These are phyloP conservation scores for Xiphorhynchus erythropygius DNA, from an alignment of 2,797 vertebrate genomes.

Conservation along the genomic window DNA sequence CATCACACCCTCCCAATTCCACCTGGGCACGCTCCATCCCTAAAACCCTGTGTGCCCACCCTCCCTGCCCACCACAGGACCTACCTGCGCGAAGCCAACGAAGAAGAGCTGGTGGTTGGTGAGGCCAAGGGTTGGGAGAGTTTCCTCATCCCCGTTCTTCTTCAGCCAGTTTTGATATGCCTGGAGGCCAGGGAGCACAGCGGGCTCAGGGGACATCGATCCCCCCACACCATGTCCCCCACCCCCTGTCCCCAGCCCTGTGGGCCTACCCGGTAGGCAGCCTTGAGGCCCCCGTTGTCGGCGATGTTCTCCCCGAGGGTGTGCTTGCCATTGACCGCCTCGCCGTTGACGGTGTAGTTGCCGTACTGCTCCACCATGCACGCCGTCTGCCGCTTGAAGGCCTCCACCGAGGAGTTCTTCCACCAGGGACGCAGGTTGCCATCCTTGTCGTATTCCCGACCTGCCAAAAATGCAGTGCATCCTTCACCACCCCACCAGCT, in stretches of 20 bases:
- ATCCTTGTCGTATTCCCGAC: constrained; percentile 94
- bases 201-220: fast-evolving
- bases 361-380: constrained; percentile 95
- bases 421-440: constrained; percentile 98
- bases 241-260: fast-evolving
- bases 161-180: constrained; percentile 93
- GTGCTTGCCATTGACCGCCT: constrained; percentile 90
- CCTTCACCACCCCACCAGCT: background rate
- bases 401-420: constrained; percentile 94
- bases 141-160: constrained; percentile 88
- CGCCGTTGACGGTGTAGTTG: constrained; percentile 91
- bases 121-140: constrained; percentile 87
- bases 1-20: background rate
- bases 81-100: constrained; percentile 94
- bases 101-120: constrained; percentile 97
- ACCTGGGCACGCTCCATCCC: background rate
- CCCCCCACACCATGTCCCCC: fast-evolving
- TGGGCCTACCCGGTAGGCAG: constrained; percentile 88
- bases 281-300: constrained; percentile 95
- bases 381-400: constrained; percentile 91
- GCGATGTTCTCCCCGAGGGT: constrained; percentile 97
- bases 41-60: background rate
- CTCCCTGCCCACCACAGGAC: background rate
- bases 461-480: constrained; percentile 61
- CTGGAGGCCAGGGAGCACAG: constrained; percentile 68